phyloP scores from a whole-genome alignment of 2,113 vertebrate genomes.

The Phaetusa simplex region DNA sequence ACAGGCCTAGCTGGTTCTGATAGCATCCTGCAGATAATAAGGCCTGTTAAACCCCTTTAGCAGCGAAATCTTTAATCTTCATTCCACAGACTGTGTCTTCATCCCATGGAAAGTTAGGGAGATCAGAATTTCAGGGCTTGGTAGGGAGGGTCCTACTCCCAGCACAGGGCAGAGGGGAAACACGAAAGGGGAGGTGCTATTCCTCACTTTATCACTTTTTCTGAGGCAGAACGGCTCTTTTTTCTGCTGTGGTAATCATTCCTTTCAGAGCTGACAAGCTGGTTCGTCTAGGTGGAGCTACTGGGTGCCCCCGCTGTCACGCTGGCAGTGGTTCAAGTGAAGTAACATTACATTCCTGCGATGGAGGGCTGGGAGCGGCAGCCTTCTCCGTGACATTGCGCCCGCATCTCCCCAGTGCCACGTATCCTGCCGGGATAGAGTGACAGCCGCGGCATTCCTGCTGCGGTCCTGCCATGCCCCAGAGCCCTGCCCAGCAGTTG shows the following conservation, averaged over 20 bases:
- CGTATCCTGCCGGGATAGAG: neutral
- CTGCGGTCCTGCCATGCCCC: neutral
- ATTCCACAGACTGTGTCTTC: neutral
- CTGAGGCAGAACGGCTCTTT: neutral
- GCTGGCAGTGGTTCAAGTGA: neutral
- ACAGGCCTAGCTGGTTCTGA: slow-evolving; percentile 35
- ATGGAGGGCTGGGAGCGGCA: neutral
- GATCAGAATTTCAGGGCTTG: neutral
- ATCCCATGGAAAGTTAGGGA: neutral
- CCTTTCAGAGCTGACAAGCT: neutral
- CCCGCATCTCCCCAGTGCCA: neutral
- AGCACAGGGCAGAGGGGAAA: neutral
- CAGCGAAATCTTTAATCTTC: slow-evolving; percentile 9
- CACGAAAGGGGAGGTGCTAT: neutral
- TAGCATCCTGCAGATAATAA: slow-evolving; percentile 3
- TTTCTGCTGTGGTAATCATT: neutral
- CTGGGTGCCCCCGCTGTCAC: neutral
- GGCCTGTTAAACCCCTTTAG: slow-evolving; percentile 8
- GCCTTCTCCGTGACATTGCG: neutral
- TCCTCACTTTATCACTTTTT: neutral
- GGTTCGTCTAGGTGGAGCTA: neutral
- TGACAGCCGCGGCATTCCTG: slow-evolving; percentile 21
- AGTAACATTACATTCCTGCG: neutral
- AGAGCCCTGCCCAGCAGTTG: slow-evolving; percentile 35
- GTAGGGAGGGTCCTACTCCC: neutral